phyloP scores from a whole-genome alignment of 2,888 invertebrate species.

The Drosophila pegasa region DNA sequence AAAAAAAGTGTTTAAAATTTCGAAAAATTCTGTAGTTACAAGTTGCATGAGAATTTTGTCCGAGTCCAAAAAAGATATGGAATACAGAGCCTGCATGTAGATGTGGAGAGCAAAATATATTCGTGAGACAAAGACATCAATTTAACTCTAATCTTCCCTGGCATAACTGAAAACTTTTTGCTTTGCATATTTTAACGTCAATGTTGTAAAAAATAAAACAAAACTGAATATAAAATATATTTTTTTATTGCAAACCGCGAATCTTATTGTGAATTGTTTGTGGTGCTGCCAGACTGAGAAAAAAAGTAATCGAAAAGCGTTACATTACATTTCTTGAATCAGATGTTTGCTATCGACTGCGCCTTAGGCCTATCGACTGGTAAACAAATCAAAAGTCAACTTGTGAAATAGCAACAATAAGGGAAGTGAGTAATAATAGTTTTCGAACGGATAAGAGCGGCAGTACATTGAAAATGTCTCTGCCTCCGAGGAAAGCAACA shows the following conservation, averaged over 20 bases:
- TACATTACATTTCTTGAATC: neutral
- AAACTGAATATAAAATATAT: neutral
- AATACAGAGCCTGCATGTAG: neutral
- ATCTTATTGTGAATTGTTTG: neutral
- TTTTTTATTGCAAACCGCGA: neutral
- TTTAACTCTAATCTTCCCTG: neutral
- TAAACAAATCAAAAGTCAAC: constrained; percentile 1
- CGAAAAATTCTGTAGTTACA: neutral
- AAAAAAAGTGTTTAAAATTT: constrained; percentile 6
- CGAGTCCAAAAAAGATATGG: neutral
- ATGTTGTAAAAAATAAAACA: neutral
- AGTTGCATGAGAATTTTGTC: neutral
- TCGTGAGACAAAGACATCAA: too few species aligned
- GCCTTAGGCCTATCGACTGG: constrained; percentile 5
- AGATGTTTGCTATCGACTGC: neutral
- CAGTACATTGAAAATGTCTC: constrained; percentile 43
- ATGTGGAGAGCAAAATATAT: too few species aligned
- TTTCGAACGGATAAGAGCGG: neutral
- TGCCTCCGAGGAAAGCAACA: constrained; percentile 56
- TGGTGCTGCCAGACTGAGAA: neutral
- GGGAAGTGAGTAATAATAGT: neutral
- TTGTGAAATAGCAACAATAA: constrained; percentile 40
- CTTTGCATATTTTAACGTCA: neutral
- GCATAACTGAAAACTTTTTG: neutral
- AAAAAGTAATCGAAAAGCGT: neutral